Evolutionary conservation across 2,888 invertebrate species (phyloP), one percentile per base, ranked within the genome.

Genomic region (Chouioia cunea): DNA sequence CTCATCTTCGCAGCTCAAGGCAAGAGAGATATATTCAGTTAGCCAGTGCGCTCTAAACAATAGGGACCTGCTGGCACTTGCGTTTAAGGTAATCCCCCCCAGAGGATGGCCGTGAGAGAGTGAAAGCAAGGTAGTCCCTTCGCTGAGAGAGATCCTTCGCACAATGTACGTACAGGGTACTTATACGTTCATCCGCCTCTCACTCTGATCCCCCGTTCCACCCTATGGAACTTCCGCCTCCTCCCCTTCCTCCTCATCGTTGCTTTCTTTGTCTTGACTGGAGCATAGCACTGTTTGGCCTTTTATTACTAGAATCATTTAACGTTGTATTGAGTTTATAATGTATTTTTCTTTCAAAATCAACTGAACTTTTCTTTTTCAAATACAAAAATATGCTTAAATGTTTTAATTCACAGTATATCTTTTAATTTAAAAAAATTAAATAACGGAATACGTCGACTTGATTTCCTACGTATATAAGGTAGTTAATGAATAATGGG

Each of bases 21-120:
- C 36, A 16, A 22, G 44, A 44, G 14, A 8, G 59, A 64, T 18
- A 27, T 44, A 64, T 64, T 54, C 54, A 54, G 54, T 64, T 53
- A 64, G 53, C 64, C 64, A 23, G 18, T 64, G n/a, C 48, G 78
- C 81, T 81, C 83, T 79, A 83, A 80, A 84, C 84, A 85, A 85
- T 85, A 77, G 81, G 44, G 46, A 79, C 77, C 80, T 80, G 82
- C 80, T 82, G 78, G 81, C 76, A 78, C 36, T 36, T 36, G 36
- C 82, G 79, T 83, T 85, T 83, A 82, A 82, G 81, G 80, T 85
- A 84, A 84, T 84, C 84, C 83, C 66, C 80, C 63, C 80, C 76
- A 65, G 81, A 83, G 82, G 83, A 84, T 82, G 75, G 82, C 54
- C 64, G 48, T 48, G 66, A 59, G 57, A 59, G 57, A 52, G 56